Conservation (phyloP, 2,113 vertebrate species). For the Polyodon spathula region DNA sequence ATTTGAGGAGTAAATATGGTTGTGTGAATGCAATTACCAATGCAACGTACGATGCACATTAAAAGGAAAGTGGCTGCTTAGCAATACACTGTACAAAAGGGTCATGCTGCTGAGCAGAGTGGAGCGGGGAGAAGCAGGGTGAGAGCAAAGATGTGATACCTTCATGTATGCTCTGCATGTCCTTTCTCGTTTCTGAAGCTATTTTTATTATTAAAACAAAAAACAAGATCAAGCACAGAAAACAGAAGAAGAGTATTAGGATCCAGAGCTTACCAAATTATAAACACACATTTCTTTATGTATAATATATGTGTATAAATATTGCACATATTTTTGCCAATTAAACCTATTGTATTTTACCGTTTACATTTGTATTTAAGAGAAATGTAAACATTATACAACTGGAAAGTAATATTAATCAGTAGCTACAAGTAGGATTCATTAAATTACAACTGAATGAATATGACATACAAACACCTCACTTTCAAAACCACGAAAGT, state of each 20-base stretch:
- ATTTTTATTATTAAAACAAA: constrained; percentile 61
- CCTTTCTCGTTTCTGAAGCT: constrained; percentile 99
- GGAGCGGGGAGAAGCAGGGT: constrained; percentile 62
- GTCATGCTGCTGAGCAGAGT: constrained; percentile 61
- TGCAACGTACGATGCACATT: constrained; percentile 37
- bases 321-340: too few relatives aligned
- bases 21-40: constrained; percentile 38
- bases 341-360: too few relatives aligned
- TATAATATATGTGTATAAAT: too few relatives aligned
- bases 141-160: constrained; percentile 80
- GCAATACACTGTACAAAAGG: constrained; percentile 30
- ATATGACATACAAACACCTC: too few relatives aligned
- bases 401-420: too few relatives aligned
- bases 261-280: constrained; percentile 14
- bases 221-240: constrained; percentile 53
- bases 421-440: too few relatives aligned
- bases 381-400: too few relatives aligned
- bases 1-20: constrained; percentile 37
- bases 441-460: too few relatives aligned
- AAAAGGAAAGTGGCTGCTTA: constrained; percentile 29
- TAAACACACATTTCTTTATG: not conserved
- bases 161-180: constrained; percentile 98
- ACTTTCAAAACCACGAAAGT: too few relatives aligned
- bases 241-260: constrained; percentile 39
- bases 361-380: too few relatives aligned